Percentiles rank a stretch among this genome's conserved stretches.
Evolutionary conservation across 2,113 vertebrate genomes (phyloP).

Genomic region (Nyctibius bracteatus): DNA sequence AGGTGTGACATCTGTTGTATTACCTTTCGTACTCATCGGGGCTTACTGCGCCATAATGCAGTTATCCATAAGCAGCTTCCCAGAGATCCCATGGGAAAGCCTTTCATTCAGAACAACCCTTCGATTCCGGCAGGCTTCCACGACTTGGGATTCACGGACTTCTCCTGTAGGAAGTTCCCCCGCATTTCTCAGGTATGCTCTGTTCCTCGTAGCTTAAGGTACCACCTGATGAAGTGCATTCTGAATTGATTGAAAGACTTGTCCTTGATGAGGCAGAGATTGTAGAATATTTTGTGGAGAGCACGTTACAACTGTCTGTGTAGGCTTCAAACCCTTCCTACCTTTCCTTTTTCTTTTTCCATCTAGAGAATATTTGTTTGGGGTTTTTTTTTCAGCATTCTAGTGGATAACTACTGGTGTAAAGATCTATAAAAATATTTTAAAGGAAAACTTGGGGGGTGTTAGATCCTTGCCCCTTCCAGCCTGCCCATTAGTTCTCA

Average conservation of each 20-base stretch:
- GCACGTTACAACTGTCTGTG: background rate
- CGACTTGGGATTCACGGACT: constrained; percentile 95
- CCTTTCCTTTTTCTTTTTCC: background rate
- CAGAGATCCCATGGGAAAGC: constrained; percentile 85
- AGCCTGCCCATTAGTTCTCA: background rate
- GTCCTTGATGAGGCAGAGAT: background rate
- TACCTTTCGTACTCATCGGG: constrained; percentile 91
- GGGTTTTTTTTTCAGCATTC: background rate
- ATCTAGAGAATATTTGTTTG: background rate
- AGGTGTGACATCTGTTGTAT: constrained; percentile 96
- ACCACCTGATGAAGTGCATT: background rate
- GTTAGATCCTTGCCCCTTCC: background rate
- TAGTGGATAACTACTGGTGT: background rate
- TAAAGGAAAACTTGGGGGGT: background rate
- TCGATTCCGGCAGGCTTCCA: constrained; percentile 96
- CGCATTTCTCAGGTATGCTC: constrained; percentile 90
- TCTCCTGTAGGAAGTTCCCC: constrained; percentile 95
- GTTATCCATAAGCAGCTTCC: constrained; percentile 93
- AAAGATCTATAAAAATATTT: background rate
- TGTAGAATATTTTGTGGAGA: background rate
- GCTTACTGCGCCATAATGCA: constrained; percentile 90
- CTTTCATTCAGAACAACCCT: constrained; percentile 98
- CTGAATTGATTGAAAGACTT: background rate
- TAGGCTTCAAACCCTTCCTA: background rate
- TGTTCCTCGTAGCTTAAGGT: background rate